Conservation (phyloP, 2,888 invertebrate genomes). For the Andrena fulva region DNA sequence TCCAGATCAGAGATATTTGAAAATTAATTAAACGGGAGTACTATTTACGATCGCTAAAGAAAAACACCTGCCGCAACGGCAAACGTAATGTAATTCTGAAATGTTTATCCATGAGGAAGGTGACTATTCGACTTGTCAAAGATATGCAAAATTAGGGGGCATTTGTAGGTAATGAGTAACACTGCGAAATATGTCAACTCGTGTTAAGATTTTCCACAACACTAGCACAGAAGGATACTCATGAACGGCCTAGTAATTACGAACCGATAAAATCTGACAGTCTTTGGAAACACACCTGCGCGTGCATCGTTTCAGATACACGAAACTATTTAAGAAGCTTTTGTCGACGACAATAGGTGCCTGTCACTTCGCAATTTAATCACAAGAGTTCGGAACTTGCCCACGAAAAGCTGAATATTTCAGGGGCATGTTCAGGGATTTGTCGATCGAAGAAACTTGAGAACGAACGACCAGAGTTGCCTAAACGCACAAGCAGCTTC, state of each 20-base stretch:
- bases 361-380: neutral
- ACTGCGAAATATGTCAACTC: neutral
- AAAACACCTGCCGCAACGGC: neutral
- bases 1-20: neutral
- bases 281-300: neutral
- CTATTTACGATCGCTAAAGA: too few relatives aligned
- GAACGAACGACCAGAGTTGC: neutral
- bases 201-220: neutral
- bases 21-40: neutral
- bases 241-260: neutral
- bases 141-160: conserved; percentile 16
- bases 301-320: neutral
- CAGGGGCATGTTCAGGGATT: neutral
- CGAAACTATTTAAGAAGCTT: neutral
- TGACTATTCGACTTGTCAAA: conserved; percentile 10
- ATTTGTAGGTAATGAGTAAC: neutral
- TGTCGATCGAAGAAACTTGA: neutral
- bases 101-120: neutral
- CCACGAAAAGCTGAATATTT: neutral
- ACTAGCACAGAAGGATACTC: neutral
- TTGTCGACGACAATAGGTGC: neutral
- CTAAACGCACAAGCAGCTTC: neutral
- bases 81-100: neutral
- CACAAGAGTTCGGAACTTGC: neutral
- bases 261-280: conserved; percentile 6